These are phyloP conservation scores for Carcina quercana DNA, from an alignment of 2,888 invertebrate species.

Conservation along the genomic window DNA sequence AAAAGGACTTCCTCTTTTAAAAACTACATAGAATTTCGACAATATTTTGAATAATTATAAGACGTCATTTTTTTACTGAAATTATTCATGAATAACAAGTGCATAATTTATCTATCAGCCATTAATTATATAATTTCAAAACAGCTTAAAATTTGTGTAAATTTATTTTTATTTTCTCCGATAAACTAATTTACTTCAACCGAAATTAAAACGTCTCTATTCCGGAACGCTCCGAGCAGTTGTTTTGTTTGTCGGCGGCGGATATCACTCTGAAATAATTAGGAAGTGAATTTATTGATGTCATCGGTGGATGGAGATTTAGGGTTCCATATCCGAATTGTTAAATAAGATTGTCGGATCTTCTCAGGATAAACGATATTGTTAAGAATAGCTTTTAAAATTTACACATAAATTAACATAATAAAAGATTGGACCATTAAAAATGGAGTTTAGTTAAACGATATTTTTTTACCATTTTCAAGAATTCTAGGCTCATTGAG, in stretches of 20 bases:
- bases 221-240: slow-evolving; percentile 40
- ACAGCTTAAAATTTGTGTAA: slow-evolving; percentile 26
- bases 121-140: too few relatives aligned
- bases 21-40: too few relatives aligned
- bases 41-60: too few relatives aligned
- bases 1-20: too few relatives aligned
- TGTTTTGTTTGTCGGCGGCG: slow-evolving; percentile 57
- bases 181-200: slow-evolving; percentile 50
- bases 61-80: too few relatives aligned
- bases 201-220: slow-evolving; percentile 50
- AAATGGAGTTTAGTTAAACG: too few relatives aligned
- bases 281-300: slow-evolving; percentile 64
- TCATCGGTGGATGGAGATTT: slow-evolving; percentile 53
- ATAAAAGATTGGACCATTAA: too few relatives aligned
- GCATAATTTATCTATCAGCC: too few relatives aligned
- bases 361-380: slow-evolving; percentile 25
- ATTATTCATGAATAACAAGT: too few relatives aligned
- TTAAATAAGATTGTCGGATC: slow-evolving; percentile 32
- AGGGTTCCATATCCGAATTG: slow-evolving; percentile 40
- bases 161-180: slow-evolving; percentile 31
- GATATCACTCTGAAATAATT: slow-evolving; percentile 61
- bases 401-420: slow-evolving; percentile 13
- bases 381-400: slow-evolving; percentile 14
- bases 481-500: too few relatives aligned
- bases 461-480: too few relatives aligned